These are phyloP conservation scores for Laticauda colubrina DNA, from an alignment of 2,113 vertebrate genomes.

Conservation along the genomic window DNA sequence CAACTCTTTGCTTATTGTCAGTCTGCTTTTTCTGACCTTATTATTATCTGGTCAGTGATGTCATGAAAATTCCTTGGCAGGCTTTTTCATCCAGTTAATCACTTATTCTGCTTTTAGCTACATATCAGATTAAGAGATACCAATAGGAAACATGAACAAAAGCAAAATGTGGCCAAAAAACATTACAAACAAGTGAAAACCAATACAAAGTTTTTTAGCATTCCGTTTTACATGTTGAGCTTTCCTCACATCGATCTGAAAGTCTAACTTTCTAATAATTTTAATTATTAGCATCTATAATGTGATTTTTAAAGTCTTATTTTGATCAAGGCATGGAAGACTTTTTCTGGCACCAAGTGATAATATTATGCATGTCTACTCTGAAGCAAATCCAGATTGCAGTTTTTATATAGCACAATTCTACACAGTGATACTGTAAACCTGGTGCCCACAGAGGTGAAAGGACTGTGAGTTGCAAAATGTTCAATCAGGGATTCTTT, in stretches of 20 bases:
- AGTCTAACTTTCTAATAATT: not conserved
- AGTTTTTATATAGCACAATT: not conserved
- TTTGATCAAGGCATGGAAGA: not conserved
- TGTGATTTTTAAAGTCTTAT: slow-evolving; percentile 13
- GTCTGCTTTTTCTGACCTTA: slow-evolving; percentile 45
- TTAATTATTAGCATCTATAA: not conserved
- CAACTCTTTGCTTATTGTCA: slow-evolving; percentile 40
- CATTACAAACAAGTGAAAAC: not conserved
- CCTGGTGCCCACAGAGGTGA: not conserved
- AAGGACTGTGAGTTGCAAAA: not conserved
- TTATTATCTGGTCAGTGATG: slow-evolving; percentile 14
- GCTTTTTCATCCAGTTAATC: not conserved
- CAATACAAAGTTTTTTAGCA: not conserved
- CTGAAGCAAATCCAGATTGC: not conserved
- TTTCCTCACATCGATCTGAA: not conserved
- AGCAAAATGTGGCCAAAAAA: not conserved
- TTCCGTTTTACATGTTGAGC: not conserved
- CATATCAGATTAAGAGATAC: not conserved
- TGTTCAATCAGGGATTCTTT: not conserved
- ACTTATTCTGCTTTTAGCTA: not conserved
- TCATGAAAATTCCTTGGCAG: not conserved
- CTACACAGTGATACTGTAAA: not conserved
- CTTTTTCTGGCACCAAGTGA: not conserved
- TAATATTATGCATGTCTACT: not conserved
- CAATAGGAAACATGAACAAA: slow-evolving; percentile 4